Evolutionary conservation across 2,888 invertebrate species (phyloP).

Genomic region (Pachycephus smyrnensis): DNA sequence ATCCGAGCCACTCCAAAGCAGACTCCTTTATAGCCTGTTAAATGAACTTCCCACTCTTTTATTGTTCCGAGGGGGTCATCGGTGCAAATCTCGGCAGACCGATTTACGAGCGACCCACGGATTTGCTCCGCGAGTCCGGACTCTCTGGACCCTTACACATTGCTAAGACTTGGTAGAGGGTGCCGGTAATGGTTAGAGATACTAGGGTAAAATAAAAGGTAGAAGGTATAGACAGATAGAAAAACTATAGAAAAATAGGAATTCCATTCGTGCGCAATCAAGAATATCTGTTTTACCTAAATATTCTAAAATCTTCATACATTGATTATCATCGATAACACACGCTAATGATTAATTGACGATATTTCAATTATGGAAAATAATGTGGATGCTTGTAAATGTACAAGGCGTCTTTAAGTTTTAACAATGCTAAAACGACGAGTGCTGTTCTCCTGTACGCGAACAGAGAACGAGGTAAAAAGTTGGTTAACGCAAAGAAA

Average conservation of each 20-base stretch:
- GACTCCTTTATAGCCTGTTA: conserved; percentile 61
- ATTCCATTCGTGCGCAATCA: background rate
- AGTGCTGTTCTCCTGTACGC: conserved; percentile 16
- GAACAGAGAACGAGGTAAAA: conserved; percentile 52
- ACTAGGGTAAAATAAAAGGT: conserved; percentile 27
- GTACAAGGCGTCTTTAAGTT: background rate
- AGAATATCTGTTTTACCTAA: background rate
- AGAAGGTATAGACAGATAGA: background rate
- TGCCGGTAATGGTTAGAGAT: conserved; percentile 29
- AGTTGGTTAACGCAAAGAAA: conserved; percentile 55
- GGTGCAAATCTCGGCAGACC: conserved; percentile 46
- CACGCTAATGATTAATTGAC: background rate
- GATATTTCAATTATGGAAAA: no score
- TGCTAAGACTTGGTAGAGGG: conserved; percentile 18
- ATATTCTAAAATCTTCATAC: background rate
- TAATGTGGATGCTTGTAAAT: background rate
- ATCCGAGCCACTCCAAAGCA: conserved; percentile 29
- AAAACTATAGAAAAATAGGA: background rate
- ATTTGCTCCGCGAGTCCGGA: conserved; percentile 30
- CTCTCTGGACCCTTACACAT: conserved; percentile 1
- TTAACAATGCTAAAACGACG: conserved; percentile 4
- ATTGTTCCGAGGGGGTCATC: conserved; percentile 56
- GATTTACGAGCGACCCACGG: conserved; percentile 56
- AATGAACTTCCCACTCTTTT: conserved; percentile 64
- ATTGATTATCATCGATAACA: background rate